Evolutionary conservation across 1,140 invertebrate species (phyloP).

Genomic region (Trichonephila inaurata): DNA sequence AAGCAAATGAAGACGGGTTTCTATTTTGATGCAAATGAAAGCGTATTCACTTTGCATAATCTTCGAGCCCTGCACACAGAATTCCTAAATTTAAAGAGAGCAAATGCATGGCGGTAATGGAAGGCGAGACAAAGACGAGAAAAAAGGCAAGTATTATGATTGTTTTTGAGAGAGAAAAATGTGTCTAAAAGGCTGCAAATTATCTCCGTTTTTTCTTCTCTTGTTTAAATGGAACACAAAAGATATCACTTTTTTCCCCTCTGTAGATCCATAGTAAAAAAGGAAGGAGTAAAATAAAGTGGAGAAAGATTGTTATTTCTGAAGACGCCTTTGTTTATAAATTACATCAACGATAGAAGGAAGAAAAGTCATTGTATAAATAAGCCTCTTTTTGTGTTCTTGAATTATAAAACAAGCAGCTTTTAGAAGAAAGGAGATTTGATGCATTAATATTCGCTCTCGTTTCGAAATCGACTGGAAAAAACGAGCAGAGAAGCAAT

Average conservation of each 20-base stretch:
- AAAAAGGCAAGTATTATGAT: not conserved
- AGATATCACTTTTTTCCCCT: not conserved
- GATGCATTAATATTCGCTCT: too few relatives aligned
- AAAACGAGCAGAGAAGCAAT: too few relatives aligned
- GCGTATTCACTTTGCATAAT: conserved; percentile 9
- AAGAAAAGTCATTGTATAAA: too few relatives aligned
- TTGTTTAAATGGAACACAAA: not conserved
- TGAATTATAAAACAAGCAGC: too few relatives aligned
- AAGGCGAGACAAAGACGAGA: not conserved
- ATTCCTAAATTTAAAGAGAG: not conserved
- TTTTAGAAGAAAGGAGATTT: too few relatives aligned
- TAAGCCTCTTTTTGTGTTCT: too few relatives aligned
- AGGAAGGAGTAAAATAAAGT: not conserved
- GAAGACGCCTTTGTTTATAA: too few relatives aligned
- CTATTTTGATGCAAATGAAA: not conserved
- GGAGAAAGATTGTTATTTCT: not conserved
- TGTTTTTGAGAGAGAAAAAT: not conserved
- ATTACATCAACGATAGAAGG: too few relatives aligned
- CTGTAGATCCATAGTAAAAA: not conserved
- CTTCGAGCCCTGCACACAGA: not conserved
- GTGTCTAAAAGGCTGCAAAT: not conserved
- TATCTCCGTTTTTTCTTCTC: not conserved
- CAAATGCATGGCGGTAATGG: not conserved
- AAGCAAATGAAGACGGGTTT: not conserved
- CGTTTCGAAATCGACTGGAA: too few relatives aligned